Conservation (phyloP, 2,113 vertebrate genomes). For the Drymodes brunneopygia region DNA sequence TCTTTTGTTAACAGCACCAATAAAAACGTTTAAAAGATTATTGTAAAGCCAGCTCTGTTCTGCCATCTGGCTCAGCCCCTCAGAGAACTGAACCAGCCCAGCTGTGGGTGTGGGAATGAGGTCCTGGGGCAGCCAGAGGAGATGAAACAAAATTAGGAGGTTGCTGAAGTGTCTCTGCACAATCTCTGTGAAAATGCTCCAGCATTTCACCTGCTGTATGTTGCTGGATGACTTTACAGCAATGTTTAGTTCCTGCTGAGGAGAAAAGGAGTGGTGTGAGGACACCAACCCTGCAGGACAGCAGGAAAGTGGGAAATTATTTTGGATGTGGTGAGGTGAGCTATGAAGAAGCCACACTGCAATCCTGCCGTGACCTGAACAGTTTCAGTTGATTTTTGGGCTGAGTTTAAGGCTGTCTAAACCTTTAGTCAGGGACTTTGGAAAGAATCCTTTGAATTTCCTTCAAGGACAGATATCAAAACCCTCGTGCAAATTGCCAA, state of each 20-base stretch:
- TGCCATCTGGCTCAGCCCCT: slow-evolving; percentile 32
- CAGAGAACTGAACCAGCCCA: background rate
- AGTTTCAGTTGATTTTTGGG: background rate
- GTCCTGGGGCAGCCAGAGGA: background rate
- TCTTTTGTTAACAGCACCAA: background rate
- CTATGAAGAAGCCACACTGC: background rate
- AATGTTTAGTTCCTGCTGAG: background rate
- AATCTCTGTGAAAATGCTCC: background rate
- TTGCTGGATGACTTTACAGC: background rate
- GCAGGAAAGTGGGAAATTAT: background rate
- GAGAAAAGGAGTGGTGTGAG: background rate
- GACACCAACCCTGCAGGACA: background rate
- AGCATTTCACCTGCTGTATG: background rate
- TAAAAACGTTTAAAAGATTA: background rate
- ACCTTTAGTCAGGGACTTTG: background rate
- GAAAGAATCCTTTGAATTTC: background rate
- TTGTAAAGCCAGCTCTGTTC: background rate
- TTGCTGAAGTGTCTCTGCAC: background rate
- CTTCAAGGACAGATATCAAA: background rate
- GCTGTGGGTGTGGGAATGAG: background rate
- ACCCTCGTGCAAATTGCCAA: background rate
- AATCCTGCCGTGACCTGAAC: background rate
- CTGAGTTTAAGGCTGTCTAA: background rate
- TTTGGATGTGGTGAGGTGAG: background rate
- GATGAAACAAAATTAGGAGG: background rate